These are phyloP conservation scores for Lasioglossum villosulum DNA, from an alignment of 2,888 invertebrate genomes.

Conservation along the genomic window DNA sequence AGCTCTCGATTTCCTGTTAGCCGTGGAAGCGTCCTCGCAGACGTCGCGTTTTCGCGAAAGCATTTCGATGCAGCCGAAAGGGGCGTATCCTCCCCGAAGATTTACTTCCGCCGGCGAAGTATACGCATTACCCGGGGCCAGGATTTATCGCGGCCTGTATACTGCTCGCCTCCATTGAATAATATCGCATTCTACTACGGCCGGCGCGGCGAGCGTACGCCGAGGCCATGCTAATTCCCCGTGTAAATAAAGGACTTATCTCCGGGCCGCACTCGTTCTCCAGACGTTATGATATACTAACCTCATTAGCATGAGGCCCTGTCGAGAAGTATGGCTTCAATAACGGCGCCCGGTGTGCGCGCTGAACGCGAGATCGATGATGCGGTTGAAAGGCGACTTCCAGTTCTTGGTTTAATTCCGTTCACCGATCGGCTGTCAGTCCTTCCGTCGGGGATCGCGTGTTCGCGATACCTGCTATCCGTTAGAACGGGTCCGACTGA, in stretches of 20 bases:
- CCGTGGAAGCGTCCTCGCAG: neutral
- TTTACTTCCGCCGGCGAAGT: conserved; percentile 61
- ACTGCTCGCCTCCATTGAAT: conserved; percentile 48
- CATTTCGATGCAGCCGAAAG: conserved; percentile 36
- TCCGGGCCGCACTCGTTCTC: conserved; percentile 64
- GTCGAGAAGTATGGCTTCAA: conserved; percentile 58
- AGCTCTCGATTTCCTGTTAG: conserved; percentile 4
- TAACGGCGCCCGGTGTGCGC: conserved; percentile 25
- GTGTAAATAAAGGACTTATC: conserved; percentile 74
- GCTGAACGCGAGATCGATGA: conserved; percentile 39
- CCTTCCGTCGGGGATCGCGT: conserved; percentile 7
- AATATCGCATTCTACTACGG: conserved; percentile 46
- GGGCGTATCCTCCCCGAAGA: conserved; percentile 50
- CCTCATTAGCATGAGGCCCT: conserved; percentile 64
- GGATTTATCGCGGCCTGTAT: conserved; percentile 58
- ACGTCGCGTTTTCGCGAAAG: conserved; percentile 28
- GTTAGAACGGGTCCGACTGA: neutral
- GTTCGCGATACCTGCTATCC: neutral
- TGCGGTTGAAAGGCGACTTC: conserved; percentile 32
- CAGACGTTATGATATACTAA: conserved; percentile 68
- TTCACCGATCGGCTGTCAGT: conserved; percentile 21
- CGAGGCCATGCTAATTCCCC: conserved; percentile 64
- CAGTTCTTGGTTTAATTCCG: conserved; percentile 27
- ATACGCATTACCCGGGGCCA: conserved; percentile 52
- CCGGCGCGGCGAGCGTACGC: conserved; percentile 8